Evolutionary conservation across 2,888 invertebrate genomes (phyloP).

Genomic region (Griposia aprilina): DNA sequence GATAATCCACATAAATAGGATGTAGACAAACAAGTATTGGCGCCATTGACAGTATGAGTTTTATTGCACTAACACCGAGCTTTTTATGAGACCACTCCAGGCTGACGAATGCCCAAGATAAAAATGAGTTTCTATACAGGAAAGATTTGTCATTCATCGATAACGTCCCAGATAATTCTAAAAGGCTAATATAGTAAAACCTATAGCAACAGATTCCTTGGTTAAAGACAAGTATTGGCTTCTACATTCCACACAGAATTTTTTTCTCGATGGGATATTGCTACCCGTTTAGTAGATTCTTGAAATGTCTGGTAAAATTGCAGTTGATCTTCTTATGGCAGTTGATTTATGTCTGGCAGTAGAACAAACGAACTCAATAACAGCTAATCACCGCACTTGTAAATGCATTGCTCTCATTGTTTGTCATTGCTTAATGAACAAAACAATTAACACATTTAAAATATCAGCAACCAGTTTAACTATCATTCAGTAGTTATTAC

Average conservation of each 20-base stretch:
- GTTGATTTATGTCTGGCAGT: constrained; percentile 37
- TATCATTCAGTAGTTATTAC: constrained; percentile 41
- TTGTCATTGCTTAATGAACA: constrained; percentile 41
- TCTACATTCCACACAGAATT: constrained; percentile 14
- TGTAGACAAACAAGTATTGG: constrained; percentile 57
- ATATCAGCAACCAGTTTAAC: constrained; percentile 51
- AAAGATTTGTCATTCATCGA: constrained; percentile 32
- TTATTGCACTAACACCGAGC: constrained; percentile 49
- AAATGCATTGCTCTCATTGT: constrained; percentile 50
- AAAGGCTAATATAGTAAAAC: constrained; percentile 31
- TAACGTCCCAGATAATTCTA: constrained; percentile 38
- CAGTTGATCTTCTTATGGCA: neutral
- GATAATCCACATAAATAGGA: constrained; percentile 58
- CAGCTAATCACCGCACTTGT: constrained; percentile 44
- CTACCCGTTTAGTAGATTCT: neutral
- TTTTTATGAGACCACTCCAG: constrained; percentile 54
- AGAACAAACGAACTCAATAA: constrained; percentile 26
- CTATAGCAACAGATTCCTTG: constrained; percentile 18
- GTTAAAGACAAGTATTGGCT: neutral
- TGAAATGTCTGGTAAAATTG: neutral
- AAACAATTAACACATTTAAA: constrained; percentile 46
- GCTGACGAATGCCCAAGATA: constrained; percentile 48
- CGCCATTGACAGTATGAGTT: constrained; percentile 60
- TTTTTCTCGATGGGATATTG: neutral
- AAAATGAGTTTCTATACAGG: constrained; percentile 35